phyloP scores from a whole-genome alignment of 2,888 invertebrate species.

The Cinara cedri region DNA sequence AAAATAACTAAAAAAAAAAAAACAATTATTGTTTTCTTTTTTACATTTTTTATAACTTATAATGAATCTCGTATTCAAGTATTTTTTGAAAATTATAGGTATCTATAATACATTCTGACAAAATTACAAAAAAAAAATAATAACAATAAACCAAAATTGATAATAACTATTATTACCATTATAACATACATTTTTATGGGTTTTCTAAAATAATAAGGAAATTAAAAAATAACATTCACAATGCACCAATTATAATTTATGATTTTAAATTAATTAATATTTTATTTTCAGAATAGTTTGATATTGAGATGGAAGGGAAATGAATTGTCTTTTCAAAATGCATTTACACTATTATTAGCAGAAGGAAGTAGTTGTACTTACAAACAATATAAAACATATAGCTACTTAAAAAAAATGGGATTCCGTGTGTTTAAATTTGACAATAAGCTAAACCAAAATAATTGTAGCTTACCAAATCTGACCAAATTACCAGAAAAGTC shows the following conservation, averaged over 20 bases:
- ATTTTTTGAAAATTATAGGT: too few relatives aligned
- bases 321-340: slow-evolving; percentile 67
- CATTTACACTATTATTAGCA: slow-evolving; percentile 67
- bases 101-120: not conserved
- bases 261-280: not conserved
- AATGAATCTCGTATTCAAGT: too few relatives aligned
- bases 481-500: not conserved
- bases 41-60: too few relatives aligned
- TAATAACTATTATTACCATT: too few relatives aligned
- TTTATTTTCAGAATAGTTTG: slow-evolving; percentile 41
- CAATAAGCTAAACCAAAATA: slow-evolving; percentile 11
- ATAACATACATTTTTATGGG: too few relatives aligned
- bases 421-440: slow-evolving; percentile 67
- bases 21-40: too few relatives aligned
- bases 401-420: slow-evolving; percentile 68
- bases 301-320: slow-evolving; percentile 31
- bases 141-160: not conserved
- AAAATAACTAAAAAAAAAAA: too few relatives aligned
- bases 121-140: not conserved
- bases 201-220: too few relatives aligned
- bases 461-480: not conserved
- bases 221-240: too few relatives aligned
- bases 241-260: not conserved
- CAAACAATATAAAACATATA: slow-evolving; percentile 69
- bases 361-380: slow-evolving; percentile 63